phyloP scores from a whole-genome alignment of 1,140 invertebrate species.

The Bombus picipes region DNA sequence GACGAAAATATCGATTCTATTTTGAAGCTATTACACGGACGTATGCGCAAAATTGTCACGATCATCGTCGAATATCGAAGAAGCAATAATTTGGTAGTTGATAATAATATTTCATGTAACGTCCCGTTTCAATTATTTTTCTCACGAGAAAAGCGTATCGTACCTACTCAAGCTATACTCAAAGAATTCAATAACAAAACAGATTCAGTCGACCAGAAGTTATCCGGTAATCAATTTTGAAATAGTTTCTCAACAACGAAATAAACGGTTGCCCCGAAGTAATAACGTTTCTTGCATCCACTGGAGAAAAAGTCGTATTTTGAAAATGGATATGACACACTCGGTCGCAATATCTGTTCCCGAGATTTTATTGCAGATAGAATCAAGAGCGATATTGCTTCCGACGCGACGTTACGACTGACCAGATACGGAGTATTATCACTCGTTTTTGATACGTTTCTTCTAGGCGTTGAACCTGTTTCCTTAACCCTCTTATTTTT shows the following conservation, averaged over 20 bases:
- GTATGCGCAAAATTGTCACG: slow-evolving; percentile 37
- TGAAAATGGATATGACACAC: slow-evolving; percentile 10
- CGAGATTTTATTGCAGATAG: slow-evolving; percentile 38
- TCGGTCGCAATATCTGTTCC: slow-evolving; percentile 25
- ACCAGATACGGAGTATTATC: slow-evolving; percentile 42
- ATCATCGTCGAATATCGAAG: slow-evolving; percentile 14
- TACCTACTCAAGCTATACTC: not conserved
- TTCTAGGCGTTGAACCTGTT: not conserved
- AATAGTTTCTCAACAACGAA: not conserved
- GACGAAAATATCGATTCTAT: slow-evolving; percentile 44
- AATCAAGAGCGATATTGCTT: slow-evolving; percentile 36
- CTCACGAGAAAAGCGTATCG: not conserved
- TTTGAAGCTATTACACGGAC: slow-evolving; percentile 24
- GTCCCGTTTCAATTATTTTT: not conserved
- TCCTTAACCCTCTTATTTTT: not conserved
- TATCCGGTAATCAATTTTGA: not conserved
- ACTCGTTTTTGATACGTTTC: slow-evolving; percentile 24
- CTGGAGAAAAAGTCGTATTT: not conserved
- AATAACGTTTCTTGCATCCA: slow-evolving; percentile 8
- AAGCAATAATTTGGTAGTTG: slow-evolving; percentile 2
- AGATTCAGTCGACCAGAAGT: not conserved
- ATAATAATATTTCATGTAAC: not conserved
- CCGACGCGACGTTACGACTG: not conserved
- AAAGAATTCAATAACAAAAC: not conserved
- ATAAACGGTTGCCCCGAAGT: not conserved